Percentiles rank a stretch among this genome's conserved stretches.
Conservation (phyloP, 1,140 invertebrate species). For the Cataglyphis hispanica region DNA sequence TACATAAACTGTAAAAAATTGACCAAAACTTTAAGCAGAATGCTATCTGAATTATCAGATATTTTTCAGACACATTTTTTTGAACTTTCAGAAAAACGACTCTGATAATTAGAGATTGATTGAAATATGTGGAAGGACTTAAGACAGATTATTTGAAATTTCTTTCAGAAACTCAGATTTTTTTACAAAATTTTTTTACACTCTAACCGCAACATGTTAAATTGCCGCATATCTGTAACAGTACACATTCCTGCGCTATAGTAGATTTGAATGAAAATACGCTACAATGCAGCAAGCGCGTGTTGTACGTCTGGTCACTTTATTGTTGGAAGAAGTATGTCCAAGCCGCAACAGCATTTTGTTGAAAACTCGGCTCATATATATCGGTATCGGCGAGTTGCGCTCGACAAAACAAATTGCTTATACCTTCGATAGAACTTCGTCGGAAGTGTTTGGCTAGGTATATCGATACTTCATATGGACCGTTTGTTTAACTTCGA, state of each 20-base stretch:
- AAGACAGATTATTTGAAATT: no score
- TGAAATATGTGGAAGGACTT: no score
- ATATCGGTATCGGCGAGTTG: conserved; percentile 53
- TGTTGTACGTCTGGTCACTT: conserved; percentile 40
- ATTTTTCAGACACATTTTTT: no score
- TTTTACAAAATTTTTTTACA: background rate
- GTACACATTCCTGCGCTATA: background rate
- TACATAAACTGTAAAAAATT: background rate
- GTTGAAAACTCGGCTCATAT: conserved; percentile 47
- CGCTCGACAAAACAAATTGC: conserved; percentile 57
- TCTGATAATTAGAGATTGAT: no score
- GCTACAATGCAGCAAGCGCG: conserved; percentile 41
- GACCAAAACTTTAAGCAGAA: no score
- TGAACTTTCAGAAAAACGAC: no score
- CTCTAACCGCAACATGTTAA: background rate
- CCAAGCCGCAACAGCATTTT: conserved; percentile 42
- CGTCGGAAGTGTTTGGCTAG: conserved; percentile 47
- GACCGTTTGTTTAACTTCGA: conserved; percentile 46
- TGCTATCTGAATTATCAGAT: no score
- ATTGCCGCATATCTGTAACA: background rate
- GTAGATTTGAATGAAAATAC: conserved; percentile 49
- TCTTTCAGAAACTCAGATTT: no score
- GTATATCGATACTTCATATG: conserved; percentile 48
- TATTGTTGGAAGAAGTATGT: conserved; percentile 53
- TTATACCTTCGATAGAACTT: conserved; percentile 48